Evolutionary conservation across 2,797 vertebrate genomes (phyloP), one percentile per base, ranked within the genome.

Genomic region (Syngnathus acus): DNA sequence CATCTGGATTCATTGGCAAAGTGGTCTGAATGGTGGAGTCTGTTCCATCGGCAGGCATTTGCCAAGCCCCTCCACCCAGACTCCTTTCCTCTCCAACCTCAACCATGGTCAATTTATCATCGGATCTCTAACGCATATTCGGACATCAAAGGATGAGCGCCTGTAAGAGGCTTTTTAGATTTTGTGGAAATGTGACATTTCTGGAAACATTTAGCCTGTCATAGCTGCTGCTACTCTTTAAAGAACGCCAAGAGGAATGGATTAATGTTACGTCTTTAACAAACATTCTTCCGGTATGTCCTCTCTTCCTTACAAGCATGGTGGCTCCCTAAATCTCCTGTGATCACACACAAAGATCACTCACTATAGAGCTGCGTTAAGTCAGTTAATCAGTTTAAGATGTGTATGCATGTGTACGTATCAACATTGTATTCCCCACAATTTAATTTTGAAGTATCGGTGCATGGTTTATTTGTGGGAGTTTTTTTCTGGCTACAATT

Each of bases 81-180:
- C 69, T 68, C 75, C 73, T 74, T 71, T 71, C 73, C 80, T 83
- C 77, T 82, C 79, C 79, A 79, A 81, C 84, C 81, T 79, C 82
- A 82, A 66, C 79, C 84, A 86, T 86, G 70, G 79, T 91, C 90
- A 92, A 89, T 91, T 92, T 91, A 92, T 92, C 92, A 89, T 91
- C 89, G 86, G 88, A 90, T 92, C 90, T 91, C 86, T 83, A 91
- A 87, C 89, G 89, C 87, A 88, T 89, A 90, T 92, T 91, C 88
- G 91, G 90, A 92, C 91, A 93, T 93, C 91, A 93, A 93, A 92
- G 92, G 82, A 91, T 84, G 90, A 91, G 88, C 87, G 87, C 87
- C 88, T 76, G 70, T 83, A 71, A 87, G 85, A 90, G 87, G 85
- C 89, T 88, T 90, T 90, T 90, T 89, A 87, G 88, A 89, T 89